Evolutionary conservation across 2,888 invertebrate genomes (phyloP).

Genomic region (Campoplex capitator): DNA sequence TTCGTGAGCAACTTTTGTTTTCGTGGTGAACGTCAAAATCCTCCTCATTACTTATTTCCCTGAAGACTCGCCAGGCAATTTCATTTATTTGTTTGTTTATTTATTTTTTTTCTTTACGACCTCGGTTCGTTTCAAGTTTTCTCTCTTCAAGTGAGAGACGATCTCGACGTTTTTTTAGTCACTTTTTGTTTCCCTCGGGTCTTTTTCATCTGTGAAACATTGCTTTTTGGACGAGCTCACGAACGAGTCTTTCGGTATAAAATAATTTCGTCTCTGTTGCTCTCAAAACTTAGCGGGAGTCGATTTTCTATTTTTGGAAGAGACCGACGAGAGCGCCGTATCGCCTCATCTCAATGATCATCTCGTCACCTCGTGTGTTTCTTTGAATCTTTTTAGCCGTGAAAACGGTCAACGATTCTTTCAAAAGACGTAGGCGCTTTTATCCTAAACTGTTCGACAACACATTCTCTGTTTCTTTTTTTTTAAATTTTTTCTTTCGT

Average conservation of each 20-base stretch:
- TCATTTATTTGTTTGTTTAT: conserved; percentile 32
- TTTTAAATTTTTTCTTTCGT: not conserved
- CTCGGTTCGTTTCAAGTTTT: conserved; percentile 25
- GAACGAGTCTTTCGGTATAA: conserved; percentile 19
- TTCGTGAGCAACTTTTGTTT: conserved; percentile 20
- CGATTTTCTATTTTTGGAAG: conserved; percentile 64
- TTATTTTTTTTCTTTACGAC: not conserved
- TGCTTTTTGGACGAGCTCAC: conserved; percentile 27
- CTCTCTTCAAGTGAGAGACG: not conserved
- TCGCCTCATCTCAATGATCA: conserved; percentile 18
- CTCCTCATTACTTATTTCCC: conserved; percentile 35
- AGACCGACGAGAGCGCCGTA: not conserved
- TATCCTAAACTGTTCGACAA: conserved; percentile 1
- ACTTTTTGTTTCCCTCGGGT: not conserved
- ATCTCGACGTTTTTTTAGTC: not conserved
- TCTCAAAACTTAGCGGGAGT: conserved; percentile 61
- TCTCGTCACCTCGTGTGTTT: conserved; percentile 22
- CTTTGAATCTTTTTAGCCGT: conserved; percentile 42
- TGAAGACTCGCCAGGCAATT: conserved; percentile 19
- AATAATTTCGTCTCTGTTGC: not conserved
- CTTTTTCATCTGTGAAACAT: conserved; percentile 41
- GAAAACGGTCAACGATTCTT: conserved; percentile 33
- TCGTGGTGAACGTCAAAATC: conserved; percentile 12
- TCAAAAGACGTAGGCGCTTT: conserved; percentile 10
- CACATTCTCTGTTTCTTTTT: conserved; percentile 2